Conservation (phyloP, 2,113 vertebrate genomes). For the Conger conger region DNA sequence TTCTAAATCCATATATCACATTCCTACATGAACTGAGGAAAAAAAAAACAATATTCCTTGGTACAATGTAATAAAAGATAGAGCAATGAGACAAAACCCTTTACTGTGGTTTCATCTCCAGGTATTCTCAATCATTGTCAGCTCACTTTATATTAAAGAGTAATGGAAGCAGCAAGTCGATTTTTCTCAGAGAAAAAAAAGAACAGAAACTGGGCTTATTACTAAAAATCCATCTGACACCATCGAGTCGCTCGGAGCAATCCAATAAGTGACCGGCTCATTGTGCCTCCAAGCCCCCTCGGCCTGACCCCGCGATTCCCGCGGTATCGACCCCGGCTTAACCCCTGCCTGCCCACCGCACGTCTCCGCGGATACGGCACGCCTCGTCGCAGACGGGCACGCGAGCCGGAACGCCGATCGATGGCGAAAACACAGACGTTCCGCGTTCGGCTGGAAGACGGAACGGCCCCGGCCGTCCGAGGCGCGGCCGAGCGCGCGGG, state of each 20-base stretch:
- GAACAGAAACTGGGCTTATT: conserved; percentile 4
- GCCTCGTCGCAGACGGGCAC: no score
- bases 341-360: not conserved
- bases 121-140: conserved; percentile 11
- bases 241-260: not conserved
- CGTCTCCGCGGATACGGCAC: not conserved
- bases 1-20: not conserved
- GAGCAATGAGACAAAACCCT: not conserved
- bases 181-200: conserved; percentile 9
- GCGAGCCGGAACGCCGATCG: not conserved
- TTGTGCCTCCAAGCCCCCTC: not conserved
- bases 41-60: not conserved
- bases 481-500: not conserved
- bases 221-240: conserved; percentile 11
- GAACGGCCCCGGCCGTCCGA: not conserved
- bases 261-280: not conserved
- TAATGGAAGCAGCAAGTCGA: conserved; percentile 7
- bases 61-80: not conserved
- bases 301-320: not conserved
- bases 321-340: not conserved
- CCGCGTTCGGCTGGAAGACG: not conserved
- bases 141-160: conserved; percentile 10
- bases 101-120: not conserved
- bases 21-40: not conserved
- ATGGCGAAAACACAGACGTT: not conserved